A percentile compares a stretch with the other conserved stretches of the same genome.
phyloP scores from a whole-genome alignment of 2,113 vertebrate species.

The Caranx melampygus region DNA sequence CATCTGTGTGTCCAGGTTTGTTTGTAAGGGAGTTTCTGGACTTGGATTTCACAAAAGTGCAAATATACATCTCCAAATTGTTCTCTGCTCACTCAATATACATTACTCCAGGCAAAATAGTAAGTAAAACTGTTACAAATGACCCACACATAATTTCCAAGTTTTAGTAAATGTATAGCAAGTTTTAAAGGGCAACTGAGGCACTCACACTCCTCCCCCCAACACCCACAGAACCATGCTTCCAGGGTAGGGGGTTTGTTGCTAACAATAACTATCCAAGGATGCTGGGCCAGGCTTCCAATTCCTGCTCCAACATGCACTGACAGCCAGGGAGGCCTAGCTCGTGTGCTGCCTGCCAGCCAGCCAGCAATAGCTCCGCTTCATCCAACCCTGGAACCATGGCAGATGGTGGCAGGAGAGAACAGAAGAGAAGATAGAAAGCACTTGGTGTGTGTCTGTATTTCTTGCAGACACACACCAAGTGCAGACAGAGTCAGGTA shows the following conservation, averaged over 20 bases:
- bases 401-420: constrained; percentile 74
- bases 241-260: constrained; percentile 28
- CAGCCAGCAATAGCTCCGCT: constrained; percentile 71
- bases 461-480: constrained; percentile 11
- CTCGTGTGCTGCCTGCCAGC: constrained; percentile 60
- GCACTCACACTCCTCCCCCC: background rate
- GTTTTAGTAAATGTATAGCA: background rate
- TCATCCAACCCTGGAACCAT: constrained; percentile 74
- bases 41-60: background rate
- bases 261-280: constrained; percentile 69
- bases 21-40: background rate
- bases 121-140: background rate
- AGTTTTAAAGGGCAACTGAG: constrained; percentile 35
- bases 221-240: constrained; percentile 13
- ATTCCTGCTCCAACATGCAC: constrained; percentile 54
- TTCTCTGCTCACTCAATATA: background rate
- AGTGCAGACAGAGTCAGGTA: constrained; percentile 44
- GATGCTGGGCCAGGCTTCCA: constrained; percentile 58
- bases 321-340: constrained; percentile 68
- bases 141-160: background rate
- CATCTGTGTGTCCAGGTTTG: background rate
- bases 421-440: constrained; percentile 58
- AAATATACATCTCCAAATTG: background rate
- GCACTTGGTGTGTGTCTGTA: constrained; percentile 11
- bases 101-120: background rate